These are phyloP conservation scores for Elgaria multicarinata DNA, from an alignment of 2,113 vertebrate genomes.

Conservation along the genomic window DNA sequence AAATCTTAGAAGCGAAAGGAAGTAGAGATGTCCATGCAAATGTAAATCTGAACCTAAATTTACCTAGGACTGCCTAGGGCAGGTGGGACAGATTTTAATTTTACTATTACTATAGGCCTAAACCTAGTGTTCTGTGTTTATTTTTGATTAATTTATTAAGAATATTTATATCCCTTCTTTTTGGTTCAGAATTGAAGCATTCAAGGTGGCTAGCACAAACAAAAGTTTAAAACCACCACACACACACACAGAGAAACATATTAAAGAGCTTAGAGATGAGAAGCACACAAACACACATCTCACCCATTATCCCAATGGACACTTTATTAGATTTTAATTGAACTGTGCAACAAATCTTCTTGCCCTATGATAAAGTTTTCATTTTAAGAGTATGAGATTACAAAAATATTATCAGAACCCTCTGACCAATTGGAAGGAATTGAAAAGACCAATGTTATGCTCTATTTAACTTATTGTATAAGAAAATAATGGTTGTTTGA, in stretches of 20 bases:
- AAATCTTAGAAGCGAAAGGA: background rate
- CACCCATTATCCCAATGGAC: background rate
- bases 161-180: background rate
- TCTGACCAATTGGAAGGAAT: background rate
- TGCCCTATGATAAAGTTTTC: background rate
- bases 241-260: background rate
- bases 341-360: background rate
- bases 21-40: background rate
- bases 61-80: background rate
- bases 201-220: background rate
- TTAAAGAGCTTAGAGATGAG: background rate
- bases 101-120: background rate
- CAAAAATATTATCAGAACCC: background rate
- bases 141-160: background rate
- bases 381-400: background rate
- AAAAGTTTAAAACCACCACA: background rate
- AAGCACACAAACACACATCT: background rate
- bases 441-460: background rate
- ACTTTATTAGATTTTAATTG: conserved; percentile 3
- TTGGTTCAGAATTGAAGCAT: background rate
- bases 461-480: background rate
- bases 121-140: background rate
- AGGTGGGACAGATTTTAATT: background rate
- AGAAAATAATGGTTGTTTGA: background rate
- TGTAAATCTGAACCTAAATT: background rate